Conservation (phyloP, 2,888 invertebrate species). For the Patella pellucida region DNA sequence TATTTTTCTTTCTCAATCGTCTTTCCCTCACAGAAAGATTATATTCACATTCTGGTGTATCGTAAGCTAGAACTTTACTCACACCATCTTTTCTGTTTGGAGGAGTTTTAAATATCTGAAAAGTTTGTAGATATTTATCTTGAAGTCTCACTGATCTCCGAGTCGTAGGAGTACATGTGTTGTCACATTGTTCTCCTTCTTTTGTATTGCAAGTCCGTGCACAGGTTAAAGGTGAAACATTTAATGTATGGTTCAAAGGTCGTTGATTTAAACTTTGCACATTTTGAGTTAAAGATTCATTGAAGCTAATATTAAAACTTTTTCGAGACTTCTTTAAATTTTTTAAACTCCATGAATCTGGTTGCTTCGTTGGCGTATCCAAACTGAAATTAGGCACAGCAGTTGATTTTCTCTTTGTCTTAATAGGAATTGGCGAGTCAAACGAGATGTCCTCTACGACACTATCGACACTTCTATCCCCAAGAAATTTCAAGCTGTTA, state of each 20-base stretch:
- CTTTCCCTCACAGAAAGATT: conserved; percentile 42
- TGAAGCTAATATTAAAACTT: neutral
- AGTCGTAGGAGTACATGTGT: neutral
- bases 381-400: neutral
- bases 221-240: neutral
- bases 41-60: conserved; percentile 53
- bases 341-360: neutral
- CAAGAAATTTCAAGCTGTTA: neutral
- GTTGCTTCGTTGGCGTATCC: neutral
- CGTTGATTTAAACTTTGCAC: neutral
- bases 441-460: neutral
- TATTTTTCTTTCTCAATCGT: conserved; percentile 27
- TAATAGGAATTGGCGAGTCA: neutral
- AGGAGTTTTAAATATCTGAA: neutral
- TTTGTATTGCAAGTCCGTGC: neutral
- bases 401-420: neutral
- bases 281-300: neutral
- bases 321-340: neutral
- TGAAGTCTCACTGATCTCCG: conserved; percentile 6
- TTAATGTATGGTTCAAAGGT: neutral
- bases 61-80: conserved; percentile 40
- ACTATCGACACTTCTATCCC: neutral
- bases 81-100: neutral
- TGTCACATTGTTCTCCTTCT: neutral
- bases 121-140: conserved; percentile 9